Evolutionary conservation across 2,888 invertebrate genomes (phyloP).

Genomic region (Eupsilia transversa): DNA sequence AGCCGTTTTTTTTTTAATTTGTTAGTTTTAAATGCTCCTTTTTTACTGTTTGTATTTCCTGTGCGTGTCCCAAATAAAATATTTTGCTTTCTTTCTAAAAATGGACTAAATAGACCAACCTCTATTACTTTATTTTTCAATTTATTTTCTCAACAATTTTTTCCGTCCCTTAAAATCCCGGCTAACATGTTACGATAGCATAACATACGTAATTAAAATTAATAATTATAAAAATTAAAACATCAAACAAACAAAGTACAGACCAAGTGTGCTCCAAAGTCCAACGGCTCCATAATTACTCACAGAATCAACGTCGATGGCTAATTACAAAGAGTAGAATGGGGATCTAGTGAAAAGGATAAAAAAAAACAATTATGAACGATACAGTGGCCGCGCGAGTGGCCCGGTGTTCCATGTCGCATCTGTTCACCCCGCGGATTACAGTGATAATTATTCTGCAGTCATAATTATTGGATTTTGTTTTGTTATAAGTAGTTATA

Average conservation of each 20-base stretch:
- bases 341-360: conserved; percentile 85
- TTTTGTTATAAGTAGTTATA: conserved; percentile 65
- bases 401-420: conserved; percentile 88
- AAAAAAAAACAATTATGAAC: conserved; percentile 87
- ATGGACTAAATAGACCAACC: background rate
- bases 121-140: background rate
- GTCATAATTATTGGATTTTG: conserved; percentile 89
- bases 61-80: too few species aligned
- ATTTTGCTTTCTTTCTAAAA: too few species aligned
- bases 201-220: conserved; percentile 30
- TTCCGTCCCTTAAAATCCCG: background rate
- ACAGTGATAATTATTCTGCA: conserved; percentile 88
- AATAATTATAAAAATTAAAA: conserved; percentile 45
- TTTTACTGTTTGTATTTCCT: too few species aligned
- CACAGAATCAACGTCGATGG: conserved; percentile 84
- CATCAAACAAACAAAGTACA: conserved; percentile 64
- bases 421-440: conserved; percentile 89
- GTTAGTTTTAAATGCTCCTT: too few species aligned
- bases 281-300: conserved; percentile 84
- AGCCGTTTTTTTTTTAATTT: background rate
- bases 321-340: conserved; percentile 89
- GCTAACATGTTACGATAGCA: too few species aligned
- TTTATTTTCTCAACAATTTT: too few species aligned
- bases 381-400: conserved; percentile 88
- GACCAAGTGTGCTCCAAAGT: conserved; percentile 72